Evolutionary conservation across 2,888 invertebrate species (phyloP).

Genomic region (Leptopilina myrica): DNA sequence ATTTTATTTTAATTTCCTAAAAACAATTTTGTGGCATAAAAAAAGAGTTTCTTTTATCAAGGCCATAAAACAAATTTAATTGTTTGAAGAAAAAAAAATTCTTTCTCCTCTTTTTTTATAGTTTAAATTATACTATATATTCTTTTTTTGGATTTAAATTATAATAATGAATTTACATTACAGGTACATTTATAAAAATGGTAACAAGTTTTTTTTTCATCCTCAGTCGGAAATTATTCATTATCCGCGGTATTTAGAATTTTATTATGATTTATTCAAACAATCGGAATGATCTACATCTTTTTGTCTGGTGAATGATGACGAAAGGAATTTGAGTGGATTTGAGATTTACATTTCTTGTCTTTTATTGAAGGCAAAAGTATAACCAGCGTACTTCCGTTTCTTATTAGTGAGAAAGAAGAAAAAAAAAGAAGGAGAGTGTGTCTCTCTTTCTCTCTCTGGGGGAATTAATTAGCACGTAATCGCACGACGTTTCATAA

Average conservation of each 20-base stretch:
- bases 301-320: background rate
- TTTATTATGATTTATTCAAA: background rate
- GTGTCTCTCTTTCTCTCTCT: background rate
- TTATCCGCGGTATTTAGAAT: background rate
- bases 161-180: no score
- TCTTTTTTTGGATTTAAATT: no score
- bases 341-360: constrained; percentile 27
- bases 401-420: constrained; percentile 35
- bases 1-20: no score
- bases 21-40: no score
- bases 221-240: constrained; percentile 1
- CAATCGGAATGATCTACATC: constrained; percentile 1
- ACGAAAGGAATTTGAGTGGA: constrained; percentile 21
- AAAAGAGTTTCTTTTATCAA: no score
- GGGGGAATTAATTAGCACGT: constrained; percentile 39
- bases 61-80: no score
- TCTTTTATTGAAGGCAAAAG: constrained; percentile 15
- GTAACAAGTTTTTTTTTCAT: background rate
- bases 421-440: constrained; percentile 8
- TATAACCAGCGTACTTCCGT: constrained; percentile 35
- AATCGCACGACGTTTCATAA: constrained; percentile 39
- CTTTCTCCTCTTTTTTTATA: no score
- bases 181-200: no score
- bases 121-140: no score
- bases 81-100: no score